These are phyloP conservation scores for Hydrophis major DNA, from an alignment of 2,797 vertebrate genomes.

Conservation along the genomic window DNA sequence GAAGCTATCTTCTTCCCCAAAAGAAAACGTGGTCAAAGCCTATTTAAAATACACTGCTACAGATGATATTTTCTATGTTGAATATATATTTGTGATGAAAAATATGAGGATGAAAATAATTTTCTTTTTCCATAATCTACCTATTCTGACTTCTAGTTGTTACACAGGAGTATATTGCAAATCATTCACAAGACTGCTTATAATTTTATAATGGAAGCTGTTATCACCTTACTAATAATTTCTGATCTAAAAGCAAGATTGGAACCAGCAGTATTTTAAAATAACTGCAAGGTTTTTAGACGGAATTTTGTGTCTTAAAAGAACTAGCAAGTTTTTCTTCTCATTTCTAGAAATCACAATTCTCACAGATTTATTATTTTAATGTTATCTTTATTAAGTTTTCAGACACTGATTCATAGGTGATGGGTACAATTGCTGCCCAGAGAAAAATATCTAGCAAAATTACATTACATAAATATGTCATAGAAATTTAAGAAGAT, in stretches of 20 bases:
- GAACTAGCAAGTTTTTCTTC: not conserved
- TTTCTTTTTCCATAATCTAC: not conserved
- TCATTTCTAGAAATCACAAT: not conserved
- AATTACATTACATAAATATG: not conserved
- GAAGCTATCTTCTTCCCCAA: not conserved
- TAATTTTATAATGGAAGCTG: not conserved
- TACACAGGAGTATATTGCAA: not conserved
- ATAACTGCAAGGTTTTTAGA: not conserved
- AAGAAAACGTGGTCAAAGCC: not conserved
- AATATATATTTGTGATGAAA: not conserved
- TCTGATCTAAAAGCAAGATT: not conserved
- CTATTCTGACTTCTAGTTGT: not conserved
- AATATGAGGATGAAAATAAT: not conserved
- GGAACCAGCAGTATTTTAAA: not conserved
- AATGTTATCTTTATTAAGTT: not conserved
- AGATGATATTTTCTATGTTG: not conserved
- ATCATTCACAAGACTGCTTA: not conserved
- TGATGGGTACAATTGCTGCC: not conserved
- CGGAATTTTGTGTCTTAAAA: not conserved
- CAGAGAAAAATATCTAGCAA: not conserved
- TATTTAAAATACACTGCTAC: not conserved
- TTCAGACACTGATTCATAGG: not conserved
- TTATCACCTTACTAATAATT: not conserved
- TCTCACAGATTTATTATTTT: not conserved
- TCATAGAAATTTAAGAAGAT: not conserved